phyloP scores from a whole-genome alignment of 2,113 vertebrate species.

The Agapornis roseicollis region DNA sequence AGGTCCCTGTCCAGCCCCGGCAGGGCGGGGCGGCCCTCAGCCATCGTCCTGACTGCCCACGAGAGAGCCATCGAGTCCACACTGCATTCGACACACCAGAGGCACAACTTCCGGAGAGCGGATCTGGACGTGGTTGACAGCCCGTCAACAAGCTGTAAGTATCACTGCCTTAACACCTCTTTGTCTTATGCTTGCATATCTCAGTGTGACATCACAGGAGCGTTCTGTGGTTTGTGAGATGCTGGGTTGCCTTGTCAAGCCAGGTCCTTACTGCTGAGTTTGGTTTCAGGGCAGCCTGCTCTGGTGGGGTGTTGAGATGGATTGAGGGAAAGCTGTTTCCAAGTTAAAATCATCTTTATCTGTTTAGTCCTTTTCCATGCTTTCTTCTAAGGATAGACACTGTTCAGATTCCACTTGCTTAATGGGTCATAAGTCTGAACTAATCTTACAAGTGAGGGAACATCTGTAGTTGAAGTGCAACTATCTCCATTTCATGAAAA shows the following conservation, averaged over 20 bases:
- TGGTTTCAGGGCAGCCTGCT: neutral
- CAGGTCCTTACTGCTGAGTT: neutral
- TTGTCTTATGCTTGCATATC: slow-evolving; percentile 13
- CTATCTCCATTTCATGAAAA: neutral
- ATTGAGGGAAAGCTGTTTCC: neutral
- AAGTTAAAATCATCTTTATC: neutral
- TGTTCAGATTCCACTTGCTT: neutral
- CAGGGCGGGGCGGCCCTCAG: slow-evolving; percentile 41
- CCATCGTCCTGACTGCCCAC: slow-evolving; percentile 68
- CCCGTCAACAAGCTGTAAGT: slow-evolving; percentile 76
- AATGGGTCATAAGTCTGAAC: neutral
- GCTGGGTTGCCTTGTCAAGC: neutral
- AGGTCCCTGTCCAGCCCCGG: slow-evolving; percentile 71
- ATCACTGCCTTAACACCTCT: slow-evolving; percentile 46
- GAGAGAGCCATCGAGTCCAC: slow-evolving; percentile 72
- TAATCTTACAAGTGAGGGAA: neutral
- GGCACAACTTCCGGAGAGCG: slow-evolving; percentile 45
- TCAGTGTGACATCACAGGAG: neutral
- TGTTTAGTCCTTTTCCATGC: neutral
- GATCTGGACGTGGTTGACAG: slow-evolving; percentile 69
- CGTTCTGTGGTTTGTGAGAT: neutral
- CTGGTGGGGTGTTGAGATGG: neutral
- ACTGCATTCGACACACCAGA: slow-evolving; percentile 57
- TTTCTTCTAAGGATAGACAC: neutral
- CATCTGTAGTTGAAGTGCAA: neutral